These are phyloP conservation scores for Threskiornis aethiopicus DNA, from an alignment of 2,797 vertebrate species.

Conservation along the genomic window DNA sequence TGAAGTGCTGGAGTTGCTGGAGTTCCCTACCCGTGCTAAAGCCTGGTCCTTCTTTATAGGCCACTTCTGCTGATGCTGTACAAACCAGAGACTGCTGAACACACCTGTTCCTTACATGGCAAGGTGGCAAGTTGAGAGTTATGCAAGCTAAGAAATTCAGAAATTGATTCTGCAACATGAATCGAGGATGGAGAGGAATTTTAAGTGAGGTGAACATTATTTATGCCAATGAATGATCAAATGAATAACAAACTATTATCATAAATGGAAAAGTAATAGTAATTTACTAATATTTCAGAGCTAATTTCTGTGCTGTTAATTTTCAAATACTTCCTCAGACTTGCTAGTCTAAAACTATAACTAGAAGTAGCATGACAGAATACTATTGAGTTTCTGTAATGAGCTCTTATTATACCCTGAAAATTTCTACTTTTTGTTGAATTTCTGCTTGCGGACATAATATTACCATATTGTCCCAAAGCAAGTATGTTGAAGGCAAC, in stretches of 20 bases:
- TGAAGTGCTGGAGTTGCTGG: neutral
- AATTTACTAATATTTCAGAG: neutral
- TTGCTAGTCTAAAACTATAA: neutral
- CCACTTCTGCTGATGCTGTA: neutral
- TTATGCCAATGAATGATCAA: neutral
- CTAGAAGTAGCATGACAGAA: neutral
- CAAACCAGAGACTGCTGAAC: neutral
- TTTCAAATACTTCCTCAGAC: neutral
- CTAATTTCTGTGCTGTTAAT: neutral
- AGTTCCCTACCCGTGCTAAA: neutral
- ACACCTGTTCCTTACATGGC: accelerated
- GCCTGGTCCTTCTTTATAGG: neutral
- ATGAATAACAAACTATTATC: neutral
- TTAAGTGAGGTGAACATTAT: neutral
- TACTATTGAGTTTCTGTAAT: neutral
- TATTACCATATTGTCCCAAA: neutral
- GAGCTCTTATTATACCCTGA: neutral
- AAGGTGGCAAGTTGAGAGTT: neutral
- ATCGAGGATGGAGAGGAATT: neutral
- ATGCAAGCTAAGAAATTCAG: neutral
- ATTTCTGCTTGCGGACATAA: neutral
- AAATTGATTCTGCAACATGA: neutral
- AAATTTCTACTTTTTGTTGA: neutral
- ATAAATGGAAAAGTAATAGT: neutral
- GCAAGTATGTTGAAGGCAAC: neutral